Evolutionary conservation across 2,888 invertebrate species (phyloP).

Genomic region (Argyresthia albistria): DNA sequence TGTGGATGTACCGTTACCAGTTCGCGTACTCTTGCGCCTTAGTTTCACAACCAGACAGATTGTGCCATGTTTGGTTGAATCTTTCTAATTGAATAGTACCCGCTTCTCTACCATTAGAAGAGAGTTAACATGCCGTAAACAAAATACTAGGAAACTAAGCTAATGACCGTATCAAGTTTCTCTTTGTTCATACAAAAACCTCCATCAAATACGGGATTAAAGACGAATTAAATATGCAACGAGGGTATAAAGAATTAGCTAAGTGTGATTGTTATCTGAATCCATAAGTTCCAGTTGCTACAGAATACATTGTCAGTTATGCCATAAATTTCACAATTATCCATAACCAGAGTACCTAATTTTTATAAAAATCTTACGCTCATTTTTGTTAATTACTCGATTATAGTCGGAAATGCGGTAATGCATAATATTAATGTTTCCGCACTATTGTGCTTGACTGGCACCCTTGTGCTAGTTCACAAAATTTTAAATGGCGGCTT

Average conservation of each 20-base stretch:
- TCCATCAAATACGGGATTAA: background rate
- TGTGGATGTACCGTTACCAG: conserved; percentile 1
- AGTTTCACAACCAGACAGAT: conserved; percentile 3
- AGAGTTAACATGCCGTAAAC: conserved; percentile 16
- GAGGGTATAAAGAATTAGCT: too few relatives aligned
- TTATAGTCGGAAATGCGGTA: conserved; percentile 21
- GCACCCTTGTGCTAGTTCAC: conserved; percentile 34
- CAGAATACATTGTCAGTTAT: too few relatives aligned
- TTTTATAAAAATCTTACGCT: too few relatives aligned
- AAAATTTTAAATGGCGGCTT: conserved; percentile 6
- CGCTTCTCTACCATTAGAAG: conserved; percentile 17
- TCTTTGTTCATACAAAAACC: background rate
- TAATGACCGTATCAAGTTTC: background rate
- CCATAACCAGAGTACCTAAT: too few relatives aligned
- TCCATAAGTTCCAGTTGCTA: too few relatives aligned
- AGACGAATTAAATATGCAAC: too few relatives aligned
- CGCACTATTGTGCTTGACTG: conserved; percentile 22
- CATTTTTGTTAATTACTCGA: too few relatives aligned
- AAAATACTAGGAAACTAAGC: conserved; percentile 10
- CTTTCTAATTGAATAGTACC: conserved; percentile 25
- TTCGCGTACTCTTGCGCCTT: background rate
- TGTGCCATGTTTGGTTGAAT: conserved; percentile 19
- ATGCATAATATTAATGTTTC: conserved; percentile 28
- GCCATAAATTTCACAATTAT: too few relatives aligned
- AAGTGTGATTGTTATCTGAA: too few relatives aligned